A percentile compares a stretch with the other conserved stretches of the same genome.
Evolutionary conservation across 1,140 invertebrate species (phyloP).

Genomic region (Drosophila kikkawai): DNA sequence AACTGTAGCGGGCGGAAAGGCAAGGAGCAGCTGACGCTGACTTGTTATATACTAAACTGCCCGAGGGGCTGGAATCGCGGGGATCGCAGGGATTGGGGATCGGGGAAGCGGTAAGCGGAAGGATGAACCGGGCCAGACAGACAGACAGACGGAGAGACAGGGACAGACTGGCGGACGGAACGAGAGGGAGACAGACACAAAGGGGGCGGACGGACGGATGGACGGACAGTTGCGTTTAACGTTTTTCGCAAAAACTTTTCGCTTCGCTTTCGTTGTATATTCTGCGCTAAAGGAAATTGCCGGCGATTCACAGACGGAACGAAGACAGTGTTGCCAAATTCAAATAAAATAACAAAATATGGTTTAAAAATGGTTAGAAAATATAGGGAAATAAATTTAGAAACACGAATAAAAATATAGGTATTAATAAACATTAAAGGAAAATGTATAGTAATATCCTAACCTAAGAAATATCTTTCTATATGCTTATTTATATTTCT

Average conservation of each 20-base stretch:
- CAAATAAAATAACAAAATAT: neutral
- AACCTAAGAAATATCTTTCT: neutral
- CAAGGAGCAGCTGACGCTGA: constrained; percentile 79
- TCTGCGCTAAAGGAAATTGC: constrained; percentile 63
- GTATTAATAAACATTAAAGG: neutral
- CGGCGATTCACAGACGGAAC: constrained; percentile 37
- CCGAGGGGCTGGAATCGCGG: constrained; percentile 23
- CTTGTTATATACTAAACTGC: constrained; percentile 83
- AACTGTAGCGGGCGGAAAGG: constrained; percentile 31
- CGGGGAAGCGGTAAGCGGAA: constrained; percentile 65
- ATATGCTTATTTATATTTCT: neutral
- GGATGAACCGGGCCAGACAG: constrained; percentile 69
- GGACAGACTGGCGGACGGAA: constrained; percentile 36
- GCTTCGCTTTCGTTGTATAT: constrained; percentile 66
- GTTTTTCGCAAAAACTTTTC: constrained; percentile 79
- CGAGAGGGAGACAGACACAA: constrained; percentile 29
- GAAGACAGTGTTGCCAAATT: constrained; percentile 39
- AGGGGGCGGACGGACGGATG: constrained; percentile 46
- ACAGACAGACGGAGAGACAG: constrained; percentile 42
- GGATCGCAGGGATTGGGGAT: constrained; percentile 18
- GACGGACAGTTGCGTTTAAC: constrained; percentile 75
- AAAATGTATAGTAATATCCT: neutral
- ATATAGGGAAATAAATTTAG: too few species aligned
- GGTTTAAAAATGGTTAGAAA: neutral
- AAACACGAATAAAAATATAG: neutral